Conservation (phyloP, 2,113 vertebrate species). For the Glaucidium brasilianum region DNA sequence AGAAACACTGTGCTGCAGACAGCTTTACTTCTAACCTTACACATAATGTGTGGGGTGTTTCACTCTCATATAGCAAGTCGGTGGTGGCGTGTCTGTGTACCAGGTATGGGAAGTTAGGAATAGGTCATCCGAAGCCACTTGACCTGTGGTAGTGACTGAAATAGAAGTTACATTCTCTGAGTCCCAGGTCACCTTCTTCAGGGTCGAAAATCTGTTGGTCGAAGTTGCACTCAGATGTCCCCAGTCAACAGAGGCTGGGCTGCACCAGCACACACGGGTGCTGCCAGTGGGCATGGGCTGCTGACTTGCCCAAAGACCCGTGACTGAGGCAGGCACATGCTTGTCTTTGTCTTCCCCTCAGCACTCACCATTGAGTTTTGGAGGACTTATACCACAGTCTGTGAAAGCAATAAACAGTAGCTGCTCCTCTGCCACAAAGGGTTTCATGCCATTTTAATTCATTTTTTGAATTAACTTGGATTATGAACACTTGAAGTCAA, state of each 20-base stretch:
- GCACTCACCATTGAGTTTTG: not conserved
- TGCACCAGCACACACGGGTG: not conserved
- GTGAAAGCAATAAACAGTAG: not conserved
- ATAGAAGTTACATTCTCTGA: not conserved
- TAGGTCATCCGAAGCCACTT: not conserved
- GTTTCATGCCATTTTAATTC: not conserved
- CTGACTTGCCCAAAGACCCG: not conserved
- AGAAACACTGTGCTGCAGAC: not conserved
- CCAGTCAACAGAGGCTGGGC: not conserved
- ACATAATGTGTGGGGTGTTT: accelerated
- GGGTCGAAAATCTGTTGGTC: not conserved
- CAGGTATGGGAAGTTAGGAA: not conserved
- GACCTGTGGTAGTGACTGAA: not conserved
- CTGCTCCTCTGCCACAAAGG: not conserved
- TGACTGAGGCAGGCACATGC: not conserved
- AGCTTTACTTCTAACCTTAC: not conserved
- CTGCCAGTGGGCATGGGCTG: not conserved
- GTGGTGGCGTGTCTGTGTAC: not conserved
- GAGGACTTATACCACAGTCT: not conserved
- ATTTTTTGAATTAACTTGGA: not conserved
- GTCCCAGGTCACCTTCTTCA: not conserved
- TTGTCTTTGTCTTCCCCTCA: not conserved
- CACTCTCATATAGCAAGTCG: not conserved
- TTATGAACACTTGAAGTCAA: not conserved
- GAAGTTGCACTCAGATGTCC: too few relatives aligned